Base-by-base conservation (phyloP, 2,113 vertebrate genomes). In the Pungitius pungitius region DNA sequence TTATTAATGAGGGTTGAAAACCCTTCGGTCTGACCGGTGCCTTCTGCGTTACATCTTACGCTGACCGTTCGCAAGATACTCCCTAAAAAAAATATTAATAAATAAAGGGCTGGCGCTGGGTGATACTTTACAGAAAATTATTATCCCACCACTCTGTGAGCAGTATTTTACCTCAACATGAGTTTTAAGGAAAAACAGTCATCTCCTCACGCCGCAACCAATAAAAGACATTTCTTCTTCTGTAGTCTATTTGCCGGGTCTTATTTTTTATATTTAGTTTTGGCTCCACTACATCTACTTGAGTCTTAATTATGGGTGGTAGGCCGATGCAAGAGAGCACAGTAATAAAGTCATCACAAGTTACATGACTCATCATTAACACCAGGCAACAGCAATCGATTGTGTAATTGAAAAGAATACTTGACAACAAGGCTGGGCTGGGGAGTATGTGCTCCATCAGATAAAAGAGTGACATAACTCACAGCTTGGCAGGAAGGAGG, bases 311-410 rank as follows among this genome's bases (percentile, higher is more conserved):
- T 85, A 88, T 60, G 68, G 47, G 52, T 40, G 65, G 71, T 77
- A 73, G 67, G 78, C 61, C 70, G 59, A 51, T 22, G 67, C 64
- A 73, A 79, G 82, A 66, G 69, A 74, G 64, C 72, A 57, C 47
- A 65, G 83, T 79, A 84, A 88, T 72, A 75, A 71, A 85, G 87
- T 90, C 89, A 89, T 89, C 85, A 59, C 82, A 87, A 88, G 89
- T 85, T 86, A 72, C 73, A 84, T 91, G 87, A 91, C 87, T 91
- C 88, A 92, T 91, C 83, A 89, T 91, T 91, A 92, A 87, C 89
- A 85, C 87, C 69, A 57, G 77, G 80, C 77, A 65, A 79, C 74
- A 75, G 80, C 67, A n/a, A 91, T 91, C 82, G 77, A 91, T 91
- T 26, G 40, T 26, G 7, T 66, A 88, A 91, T 87, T 86, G 83